Percentiles rank a stretch among this genome's conserved stretches.
These are phyloP conservation scores for Telenomus remus DNA, from an alignment of 1,140 invertebrate species.

Conservation along the genomic window DNA sequence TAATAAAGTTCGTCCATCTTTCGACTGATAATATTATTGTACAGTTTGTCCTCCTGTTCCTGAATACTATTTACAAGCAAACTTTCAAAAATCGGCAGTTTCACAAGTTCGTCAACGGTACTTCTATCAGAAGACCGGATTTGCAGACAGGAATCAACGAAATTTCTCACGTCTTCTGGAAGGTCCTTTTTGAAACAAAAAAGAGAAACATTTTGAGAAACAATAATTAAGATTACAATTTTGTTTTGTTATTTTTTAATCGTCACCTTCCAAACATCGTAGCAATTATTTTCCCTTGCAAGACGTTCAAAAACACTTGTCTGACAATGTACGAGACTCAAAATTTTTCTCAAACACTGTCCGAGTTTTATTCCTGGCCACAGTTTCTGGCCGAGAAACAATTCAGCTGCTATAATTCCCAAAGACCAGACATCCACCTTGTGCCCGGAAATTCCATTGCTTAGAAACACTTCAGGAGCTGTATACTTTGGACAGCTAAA, in stretches of 20 bases:
- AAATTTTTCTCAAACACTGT: constrained; percentile 83
- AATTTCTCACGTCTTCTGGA: constrained; percentile 77
- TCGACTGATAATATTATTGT: constrained; percentile 77
- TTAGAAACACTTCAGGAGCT: constrained; percentile 89
- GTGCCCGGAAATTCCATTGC: constrained; percentile 76
- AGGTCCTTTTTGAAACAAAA: constrained; percentile 74
- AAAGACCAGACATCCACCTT: constrained; percentile 94
- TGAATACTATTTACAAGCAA: constrained; percentile 63
- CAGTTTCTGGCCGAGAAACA: constrained; percentile 80
- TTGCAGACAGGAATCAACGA: constrained; percentile 83
- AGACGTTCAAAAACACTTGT: constrained; percentile 83
- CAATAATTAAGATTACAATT: neutral
- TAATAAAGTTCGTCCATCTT: constrained; percentile 91
- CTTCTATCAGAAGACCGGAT: constrained; percentile 80
- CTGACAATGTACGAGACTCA: constrained; percentile 80
- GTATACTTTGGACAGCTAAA: constrained; percentile 82
- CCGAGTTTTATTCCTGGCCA: constrained; percentile 85
- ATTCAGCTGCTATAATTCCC: constrained; percentile 90
- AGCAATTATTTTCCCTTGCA: constrained; percentile 84
- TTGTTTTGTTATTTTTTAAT: constrained; percentile 17
- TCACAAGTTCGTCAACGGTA: constrained; percentile 78
- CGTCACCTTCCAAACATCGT: constrained; percentile 79
- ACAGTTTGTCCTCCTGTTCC: constrained; percentile 62
- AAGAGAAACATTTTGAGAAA: neutral
- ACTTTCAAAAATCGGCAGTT: constrained; percentile 73